These are phyloP conservation scores for Ursus arctos DNA, from an alignment of 2,113 vertebrate species.

Conservation along the genomic window DNA sequence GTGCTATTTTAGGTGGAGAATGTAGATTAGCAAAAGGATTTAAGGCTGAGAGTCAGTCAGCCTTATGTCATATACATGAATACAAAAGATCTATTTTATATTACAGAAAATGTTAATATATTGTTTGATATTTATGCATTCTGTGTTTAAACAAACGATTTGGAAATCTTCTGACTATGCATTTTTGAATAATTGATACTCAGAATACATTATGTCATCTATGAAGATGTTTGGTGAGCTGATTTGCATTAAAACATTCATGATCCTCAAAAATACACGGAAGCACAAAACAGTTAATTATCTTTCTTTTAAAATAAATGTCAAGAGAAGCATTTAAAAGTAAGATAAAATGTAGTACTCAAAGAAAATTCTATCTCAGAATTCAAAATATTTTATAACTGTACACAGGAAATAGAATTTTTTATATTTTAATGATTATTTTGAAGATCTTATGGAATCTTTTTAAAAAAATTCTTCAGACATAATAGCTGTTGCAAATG, in stretches of 20 bases:
- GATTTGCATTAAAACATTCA: constrained; percentile 83
- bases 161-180: constrained; percentile 77
- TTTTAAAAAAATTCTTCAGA: background rate
- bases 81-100: constrained; percentile 49
- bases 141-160: constrained; percentile 69
- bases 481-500: constrained; percentile 14
- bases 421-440: constrained; percentile 70
- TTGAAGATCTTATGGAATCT: constrained; percentile 16
- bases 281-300: constrained; percentile 84
- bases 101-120: constrained; percentile 45
- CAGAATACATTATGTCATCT: constrained; percentile 84
- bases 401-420: constrained; percentile 69
- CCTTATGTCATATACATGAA: constrained; percentile 5
- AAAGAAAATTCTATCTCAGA: constrained; percentile 77
- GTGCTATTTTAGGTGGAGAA: background rate
- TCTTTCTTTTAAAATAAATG: constrained; percentile 83
- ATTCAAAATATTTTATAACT: constrained; percentile 81
- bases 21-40: background rate
- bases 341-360: constrained; percentile 79
- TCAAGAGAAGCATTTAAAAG: constrained; percentile 82
- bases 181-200: constrained; percentile 82
- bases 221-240: constrained; percentile 84
- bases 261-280: constrained; percentile 79
- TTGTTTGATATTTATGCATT: constrained; percentile 44
- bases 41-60: background rate